Evolutionary conservation across 2,113 vertebrate genomes (phyloP), one percentile per base, ranked within the genome.

Genomic region (Myrmophylax atrothorax): DNA sequence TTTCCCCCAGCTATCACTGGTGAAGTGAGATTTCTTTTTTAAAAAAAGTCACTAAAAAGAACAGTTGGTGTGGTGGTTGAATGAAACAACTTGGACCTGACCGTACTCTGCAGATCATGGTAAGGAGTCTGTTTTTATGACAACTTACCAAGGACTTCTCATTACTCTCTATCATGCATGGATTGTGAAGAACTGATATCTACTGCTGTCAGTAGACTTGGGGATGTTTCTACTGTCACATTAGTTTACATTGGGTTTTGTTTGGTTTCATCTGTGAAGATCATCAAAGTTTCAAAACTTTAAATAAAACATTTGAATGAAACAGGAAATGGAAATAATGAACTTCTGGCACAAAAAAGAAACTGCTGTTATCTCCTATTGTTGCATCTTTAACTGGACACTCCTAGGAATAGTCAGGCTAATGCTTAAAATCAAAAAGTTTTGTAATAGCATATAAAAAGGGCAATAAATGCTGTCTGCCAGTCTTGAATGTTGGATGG

Each of bases 31-130:
- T 24, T 14, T 19, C 12, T 4, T 31, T 23, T 56, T 40, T 38
- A 16, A 12, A 74, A 89, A 87, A 75, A 97, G 75, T 91, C 67
- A 58, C 58, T 83, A 76, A 82, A 96, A 90, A 85, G 78, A 91
- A 55, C 68, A n/a, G 69, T 93, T 97, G 95, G 69, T 12, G 82
- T 85, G 94, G 90, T 94, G 77, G 70, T 95, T 94, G 80, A 94
- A 95, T 73, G 49, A 84, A 97, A 80, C 75, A 93, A 56, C 85
- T 92, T 63, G 15, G 77, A 92, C 95, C 76, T 90, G 85, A 74
- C 70, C 92, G 64, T 95, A 55, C 88, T 93, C 92, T 84, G 9
- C 96, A 91, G 79, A 96, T 88, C 93, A 97, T 98, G 97, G 97
- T 97, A 98, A 98, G 98, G 67, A 80, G 66, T 62, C 60, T 96